Conservation (phyloP, 2,113 vertebrate species). For the Pomatostomus ruficeps region DNA sequence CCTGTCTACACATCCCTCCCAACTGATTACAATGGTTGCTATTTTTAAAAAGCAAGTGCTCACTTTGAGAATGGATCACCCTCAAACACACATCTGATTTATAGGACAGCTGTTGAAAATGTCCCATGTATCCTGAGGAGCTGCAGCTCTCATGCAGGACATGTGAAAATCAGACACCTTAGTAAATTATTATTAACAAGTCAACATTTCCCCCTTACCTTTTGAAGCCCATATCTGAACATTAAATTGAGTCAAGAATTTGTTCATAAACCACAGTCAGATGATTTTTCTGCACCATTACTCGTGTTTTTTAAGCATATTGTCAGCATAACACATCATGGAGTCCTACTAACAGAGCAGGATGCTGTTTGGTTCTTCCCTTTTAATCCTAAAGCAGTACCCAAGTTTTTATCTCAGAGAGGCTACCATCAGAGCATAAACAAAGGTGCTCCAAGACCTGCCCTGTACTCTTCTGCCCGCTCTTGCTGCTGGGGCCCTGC, state of each 20-base stretch:
- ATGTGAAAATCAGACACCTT: not conserved
- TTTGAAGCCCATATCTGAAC: not conserved
- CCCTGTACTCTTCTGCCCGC: not conserved
- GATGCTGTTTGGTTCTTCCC: not conserved
- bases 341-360: not conserved
- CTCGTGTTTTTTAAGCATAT: not conserved
- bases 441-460: not conserved
- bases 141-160: not conserved
- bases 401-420: not conserved
- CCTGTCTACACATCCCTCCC: not conserved
- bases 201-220: not conserved
- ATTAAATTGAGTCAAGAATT: not conserved
- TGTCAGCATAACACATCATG: not conserved
- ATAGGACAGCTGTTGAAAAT: not conserved
- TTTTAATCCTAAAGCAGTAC: not conserved
- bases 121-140: not conserved
- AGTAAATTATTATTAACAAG: not conserved
- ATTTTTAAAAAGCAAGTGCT: not conserved
- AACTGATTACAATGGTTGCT: not conserved
- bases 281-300: not conserved
- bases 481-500: not conserved
- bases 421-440: not conserved
- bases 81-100: not conserved
- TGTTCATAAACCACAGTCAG: not conserved
- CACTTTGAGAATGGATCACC: not conserved